Evolutionary conservation across 1,140 invertebrate species (phyloP).

Genomic region (Augochlora pura): DNA sequence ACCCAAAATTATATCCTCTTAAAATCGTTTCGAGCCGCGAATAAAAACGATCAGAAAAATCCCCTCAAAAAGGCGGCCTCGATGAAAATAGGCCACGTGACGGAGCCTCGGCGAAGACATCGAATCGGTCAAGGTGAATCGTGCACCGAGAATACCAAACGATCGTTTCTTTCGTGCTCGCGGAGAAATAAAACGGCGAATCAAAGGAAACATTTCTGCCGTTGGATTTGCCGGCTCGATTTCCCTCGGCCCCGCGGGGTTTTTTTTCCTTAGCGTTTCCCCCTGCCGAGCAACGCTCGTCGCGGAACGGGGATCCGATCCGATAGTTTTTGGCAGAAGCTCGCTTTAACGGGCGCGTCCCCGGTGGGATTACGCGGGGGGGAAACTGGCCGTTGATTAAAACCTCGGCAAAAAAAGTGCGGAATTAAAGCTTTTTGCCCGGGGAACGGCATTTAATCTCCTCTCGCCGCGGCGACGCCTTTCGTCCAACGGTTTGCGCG

Average conservation of each 20-base stretch:
- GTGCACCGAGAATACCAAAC: too few relatives aligned
- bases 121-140: too few relatives aligned
- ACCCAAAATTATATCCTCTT: too few relatives aligned
- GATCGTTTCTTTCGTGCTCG: too few relatives aligned
- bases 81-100: too few relatives aligned
- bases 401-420: slow-evolving; percentile 49
- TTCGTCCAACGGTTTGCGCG: slow-evolving; percentile 14
- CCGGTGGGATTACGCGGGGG: slow-evolving; percentile 50
- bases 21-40: too few relatives aligned
- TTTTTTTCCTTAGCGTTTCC: not conserved
- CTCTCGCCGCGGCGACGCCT: slow-evolving; percentile 21
- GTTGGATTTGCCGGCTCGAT: slow-evolving; percentile 36
- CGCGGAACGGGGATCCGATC: slow-evolving; percentile 40
- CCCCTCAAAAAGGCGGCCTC: too few relatives aligned
- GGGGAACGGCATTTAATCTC: slow-evolving; percentile 45
- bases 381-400: slow-evolving; percentile 60
- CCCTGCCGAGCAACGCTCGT: too few relatives aligned
- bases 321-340: slow-evolving; percentile 47
- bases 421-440: slow-evolving; percentile 56
- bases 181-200: not conserved
- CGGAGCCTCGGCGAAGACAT: too few relatives aligned
- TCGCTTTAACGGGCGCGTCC: slow-evolving; percentile 33
- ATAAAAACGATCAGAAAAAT: too few relatives aligned
- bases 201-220: slow-evolving; percentile 38
- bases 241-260: slow-evolving; percentile 5